phyloP scores from a whole-genome alignment of 2,797 vertebrate species.

The Adelosebastes latens region DNA sequence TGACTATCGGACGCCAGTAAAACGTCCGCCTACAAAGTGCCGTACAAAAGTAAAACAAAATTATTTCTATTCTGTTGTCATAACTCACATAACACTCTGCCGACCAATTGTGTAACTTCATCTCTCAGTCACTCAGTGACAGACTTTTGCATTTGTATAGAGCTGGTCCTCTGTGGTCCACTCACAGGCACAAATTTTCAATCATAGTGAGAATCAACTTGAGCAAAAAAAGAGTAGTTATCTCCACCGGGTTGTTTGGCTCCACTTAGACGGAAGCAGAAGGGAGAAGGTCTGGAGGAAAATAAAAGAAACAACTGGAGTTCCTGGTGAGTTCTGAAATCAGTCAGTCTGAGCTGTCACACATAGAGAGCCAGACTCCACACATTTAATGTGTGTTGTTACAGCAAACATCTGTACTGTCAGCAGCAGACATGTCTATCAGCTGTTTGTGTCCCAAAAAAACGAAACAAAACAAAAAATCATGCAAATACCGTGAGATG shows the following conservation, averaged over 20 bases:
- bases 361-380: not conserved
- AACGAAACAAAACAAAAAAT: not conserved
- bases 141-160: too few species aligned
- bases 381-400: not conserved
- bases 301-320: not conserved
- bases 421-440: not conserved
- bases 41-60: too few species aligned
- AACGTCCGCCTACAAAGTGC: too few species aligned
- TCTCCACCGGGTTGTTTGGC: not conserved
- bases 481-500: not conserved
- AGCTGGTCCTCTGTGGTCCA: too few species aligned
- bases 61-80: too few species aligned
- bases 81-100: accelerated
- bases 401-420: not conserved
- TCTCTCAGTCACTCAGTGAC: too few species aligned
- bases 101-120: too few species aligned
- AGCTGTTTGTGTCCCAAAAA: not conserved
- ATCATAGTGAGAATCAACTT: too few species aligned
- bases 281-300: not conserved
- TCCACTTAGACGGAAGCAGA: not conserved
- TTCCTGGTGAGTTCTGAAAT: not conserved
- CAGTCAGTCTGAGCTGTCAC: not conserved
- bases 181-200: too few species aligned
- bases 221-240: too few species aligned
- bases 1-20: too few species aligned